A percentile compares a stretch with the other conserved stretches of the same genome.
Evolutionary conservation across 2,888 invertebrate species (phyloP).

Genomic region (Mesochorus sp.): DNA sequence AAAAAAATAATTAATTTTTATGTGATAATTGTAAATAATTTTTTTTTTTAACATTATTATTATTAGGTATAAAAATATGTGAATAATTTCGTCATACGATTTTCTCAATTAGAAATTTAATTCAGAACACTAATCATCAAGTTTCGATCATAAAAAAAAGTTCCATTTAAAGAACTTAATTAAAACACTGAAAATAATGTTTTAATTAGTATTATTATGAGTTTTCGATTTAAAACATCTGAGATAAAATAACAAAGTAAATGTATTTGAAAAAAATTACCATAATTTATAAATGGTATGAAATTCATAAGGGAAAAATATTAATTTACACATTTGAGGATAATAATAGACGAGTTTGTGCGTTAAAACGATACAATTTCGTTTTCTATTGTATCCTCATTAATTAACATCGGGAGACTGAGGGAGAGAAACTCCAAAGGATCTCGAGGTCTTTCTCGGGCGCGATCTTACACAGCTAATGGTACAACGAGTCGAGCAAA

Average conservation of each 20-base stretch:
- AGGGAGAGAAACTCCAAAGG: background rate
- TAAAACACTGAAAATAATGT: too few relatives aligned
- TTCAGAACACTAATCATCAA: too few relatives aligned
- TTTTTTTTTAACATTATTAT: background rate
- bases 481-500: background rate
- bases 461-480: slow-evolving; percentile 4
- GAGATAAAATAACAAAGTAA: too few relatives aligned
- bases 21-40: background rate
- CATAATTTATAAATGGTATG: too few relatives aligned
- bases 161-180: too few relatives aligned
- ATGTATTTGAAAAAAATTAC: background rate
- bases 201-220: too few relatives aligned
- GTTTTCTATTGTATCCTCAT: slow-evolving; percentile 4
- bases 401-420: background rate
- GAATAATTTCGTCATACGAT: too few relatives aligned
- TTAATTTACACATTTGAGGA: background rate
- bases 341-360: background rate
- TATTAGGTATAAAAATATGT: too few relatives aligned
- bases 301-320: too few relatives aligned
- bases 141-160: too few relatives aligned
- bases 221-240: too few relatives aligned
- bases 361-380: background rate
- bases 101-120: too few relatives aligned
- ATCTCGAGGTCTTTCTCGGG: slow-evolving; percentile 11
- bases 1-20: background rate